Evolutionary conservation across 2,797 vertebrate species (phyloP).

Genomic region (Myripristis jacobus): DNA sequence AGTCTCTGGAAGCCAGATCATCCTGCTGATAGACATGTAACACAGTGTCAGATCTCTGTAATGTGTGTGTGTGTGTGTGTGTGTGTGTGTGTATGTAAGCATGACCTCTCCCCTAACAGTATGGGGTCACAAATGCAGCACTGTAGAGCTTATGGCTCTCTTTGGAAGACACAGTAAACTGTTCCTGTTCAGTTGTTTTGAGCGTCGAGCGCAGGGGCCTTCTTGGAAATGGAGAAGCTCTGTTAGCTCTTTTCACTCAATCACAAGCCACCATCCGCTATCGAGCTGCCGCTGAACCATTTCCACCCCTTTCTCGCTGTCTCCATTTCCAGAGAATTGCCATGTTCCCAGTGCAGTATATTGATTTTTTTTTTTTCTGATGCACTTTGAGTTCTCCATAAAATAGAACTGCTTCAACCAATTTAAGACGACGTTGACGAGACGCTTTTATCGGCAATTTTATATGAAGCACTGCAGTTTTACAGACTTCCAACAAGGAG

Average conservation of each 20-base stretch:
- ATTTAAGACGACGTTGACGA: constrained; percentile 32
- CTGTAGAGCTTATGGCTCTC: no score
- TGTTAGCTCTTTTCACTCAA: not conserved
- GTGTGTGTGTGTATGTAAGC: no score
- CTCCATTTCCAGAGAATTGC: constrained; percentile 28
- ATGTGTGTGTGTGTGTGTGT: no score
- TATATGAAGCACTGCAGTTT: constrained; percentile 16
- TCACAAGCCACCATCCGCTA: constrained; percentile 15
- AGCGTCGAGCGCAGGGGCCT: not conserved
- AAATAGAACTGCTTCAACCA: constrained; percentile 27
- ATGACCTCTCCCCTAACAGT: no score
- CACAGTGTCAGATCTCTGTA: no score
- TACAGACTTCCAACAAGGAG: constrained; percentile 16
- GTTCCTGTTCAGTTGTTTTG: not conserved
- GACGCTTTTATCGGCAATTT: constrained; percentile 34
- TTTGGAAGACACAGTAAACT: not conserved
- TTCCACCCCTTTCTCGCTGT: constrained; percentile 1
- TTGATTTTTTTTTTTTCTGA: constrained; percentile 49
- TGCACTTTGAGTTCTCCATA: constrained; percentile 37
- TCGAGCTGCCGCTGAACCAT: constrained; percentile 19
- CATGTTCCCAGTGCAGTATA: constrained; percentile 22
- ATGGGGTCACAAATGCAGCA: no score
- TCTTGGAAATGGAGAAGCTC: not conserved
- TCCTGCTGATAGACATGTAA: no score
- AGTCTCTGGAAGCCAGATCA: no score